Base-by-base conservation (phyloP, 2,113 vertebrate genomes). In the Noturus placidus region DNA sequence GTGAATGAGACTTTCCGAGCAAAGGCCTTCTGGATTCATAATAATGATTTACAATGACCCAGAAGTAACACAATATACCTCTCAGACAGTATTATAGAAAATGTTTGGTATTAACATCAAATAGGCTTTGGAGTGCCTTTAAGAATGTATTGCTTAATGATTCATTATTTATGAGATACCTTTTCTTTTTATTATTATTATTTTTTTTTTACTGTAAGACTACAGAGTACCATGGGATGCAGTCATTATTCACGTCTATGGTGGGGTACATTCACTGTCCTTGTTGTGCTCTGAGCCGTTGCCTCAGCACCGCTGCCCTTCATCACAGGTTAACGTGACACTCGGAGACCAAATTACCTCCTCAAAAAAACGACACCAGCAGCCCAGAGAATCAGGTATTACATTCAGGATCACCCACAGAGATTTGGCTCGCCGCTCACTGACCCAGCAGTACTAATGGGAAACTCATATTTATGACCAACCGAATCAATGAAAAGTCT, bases 401-500 rank as follows among this genome's bases (percentile, higher is more conserved):
- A 70, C 70, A 61, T 83, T 57, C 67, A 84, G 42, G 83, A 70
- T 56, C 46, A 84, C 67, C 27, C 14, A 72, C 77, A 84, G 63
- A 54, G n/a, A 84, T 88, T 76, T 78, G 84, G 17, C 72, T 20
- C 33, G 22, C 3, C 67, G 25, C 63, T 79, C 6, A 54, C 61
- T 79, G 63, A 54, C 84, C 67, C 13, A 59, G 77, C 54, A 50
- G 65, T 38, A 59, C 80, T 83, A 70, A 77, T 27, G 42, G 20
- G 56, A 82, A 84, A 81, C 38, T 25, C 50, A 77, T 63, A 81
- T 84, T 77, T 82, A 85, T 78, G 88, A 69, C 84, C 81, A 81
- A 84, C 85, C 33, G n/a, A 88, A 88, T 90, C 89, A 82, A 90
- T 90, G 77, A 80, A 50, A 86, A 42, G 57, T 69, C 82, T 87